These are phyloP conservation scores for Eudasyphora cyanicolor DNA, from an alignment of 2,888 invertebrate genomes.

Conservation along the genomic window DNA sequence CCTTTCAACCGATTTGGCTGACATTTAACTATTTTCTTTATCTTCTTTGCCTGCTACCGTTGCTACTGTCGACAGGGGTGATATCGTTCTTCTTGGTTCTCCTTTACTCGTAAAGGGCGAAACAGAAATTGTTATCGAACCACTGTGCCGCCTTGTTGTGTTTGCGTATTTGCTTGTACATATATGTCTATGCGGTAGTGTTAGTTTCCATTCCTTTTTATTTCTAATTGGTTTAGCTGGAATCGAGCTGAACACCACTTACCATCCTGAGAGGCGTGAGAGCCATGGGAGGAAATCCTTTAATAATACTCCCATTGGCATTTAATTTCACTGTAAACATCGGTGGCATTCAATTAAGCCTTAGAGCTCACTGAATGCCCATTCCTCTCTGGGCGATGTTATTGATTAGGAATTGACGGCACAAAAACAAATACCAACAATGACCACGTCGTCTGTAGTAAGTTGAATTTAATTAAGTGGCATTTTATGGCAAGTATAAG, in stretches of 20 bases:
- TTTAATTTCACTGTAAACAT: conserved; percentile 23
- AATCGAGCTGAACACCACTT: too few relatives aligned
- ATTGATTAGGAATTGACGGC: conserved; percentile 1
- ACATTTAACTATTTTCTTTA: too few relatives aligned
- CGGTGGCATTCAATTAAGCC: conserved; percentile 53
- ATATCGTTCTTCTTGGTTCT: too few relatives aligned
- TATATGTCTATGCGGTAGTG: background rate
- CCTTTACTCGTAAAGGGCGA: too few relatives aligned
- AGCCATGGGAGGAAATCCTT: background rate
- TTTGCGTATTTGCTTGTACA: too few relatives aligned
- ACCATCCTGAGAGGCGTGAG: too few relatives aligned
- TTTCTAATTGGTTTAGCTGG: background rate
- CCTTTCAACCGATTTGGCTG: too few relatives aligned
- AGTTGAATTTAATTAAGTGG: conserved; percentile 3
- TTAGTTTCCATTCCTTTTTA: background rate
- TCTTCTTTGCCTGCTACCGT: too few relatives aligned
- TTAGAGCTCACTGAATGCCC: background rate
- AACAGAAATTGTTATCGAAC: too few relatives aligned
- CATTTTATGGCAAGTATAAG: background rate
- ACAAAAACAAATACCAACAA: background rate
- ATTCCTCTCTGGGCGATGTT: background rate
- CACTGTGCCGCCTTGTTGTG: background rate
- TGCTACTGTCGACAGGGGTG: too few relatives aligned
- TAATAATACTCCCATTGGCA: conserved; percentile 3
- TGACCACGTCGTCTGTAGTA: background rate